Percentiles rank a stretch among this genome's conserved stretches.
These are phyloP conservation scores for Brachionus sp. DNA, from an alignment of 1,140 invertebrate genomes.

Conservation along the genomic window DNA sequence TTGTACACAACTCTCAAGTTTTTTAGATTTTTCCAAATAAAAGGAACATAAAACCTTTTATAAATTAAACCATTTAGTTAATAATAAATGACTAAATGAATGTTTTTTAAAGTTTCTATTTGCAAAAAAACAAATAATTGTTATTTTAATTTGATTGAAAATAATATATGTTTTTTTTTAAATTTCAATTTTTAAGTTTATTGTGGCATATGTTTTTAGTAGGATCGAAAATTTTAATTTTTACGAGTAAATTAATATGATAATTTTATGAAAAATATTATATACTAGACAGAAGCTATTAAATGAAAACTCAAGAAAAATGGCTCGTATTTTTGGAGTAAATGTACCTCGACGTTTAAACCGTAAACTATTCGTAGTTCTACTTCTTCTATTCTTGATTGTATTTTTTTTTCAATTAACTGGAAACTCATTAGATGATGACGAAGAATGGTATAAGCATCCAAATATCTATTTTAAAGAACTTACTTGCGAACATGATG, in stretches of 20 bases:
- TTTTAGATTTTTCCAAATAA: too few relatives aligned
- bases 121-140: too few relatives aligned
- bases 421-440: slow-evolving; percentile 10
- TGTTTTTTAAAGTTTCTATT: too few relatives aligned
- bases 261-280: not conserved
- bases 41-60: too few relatives aligned
- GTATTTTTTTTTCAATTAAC: not conserved
- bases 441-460: slow-evolving; percentile 32
- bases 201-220: not conserved
- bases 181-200: not conserved
- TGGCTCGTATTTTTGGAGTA: slow-evolving; percentile 8
- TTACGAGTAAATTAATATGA: not conserved
- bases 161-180: not conserved
- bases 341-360: not conserved
- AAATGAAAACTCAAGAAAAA: not conserved
- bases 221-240: not conserved
- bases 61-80: too few relatives aligned
- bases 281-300: not conserved
- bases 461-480: slow-evolving; percentile 10
- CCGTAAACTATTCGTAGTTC: not conserved
- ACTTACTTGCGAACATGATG: not conserved
- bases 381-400: not conserved
- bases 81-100: too few relatives aligned
- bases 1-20: too few relatives aligned
- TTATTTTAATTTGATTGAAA: not conserved